Percentiles rank a stretch among this genome's conserved stretches.
Conservation (phyloP, 2,797 vertebrate genomes). For the Calcarius lapponicus region DNA sequence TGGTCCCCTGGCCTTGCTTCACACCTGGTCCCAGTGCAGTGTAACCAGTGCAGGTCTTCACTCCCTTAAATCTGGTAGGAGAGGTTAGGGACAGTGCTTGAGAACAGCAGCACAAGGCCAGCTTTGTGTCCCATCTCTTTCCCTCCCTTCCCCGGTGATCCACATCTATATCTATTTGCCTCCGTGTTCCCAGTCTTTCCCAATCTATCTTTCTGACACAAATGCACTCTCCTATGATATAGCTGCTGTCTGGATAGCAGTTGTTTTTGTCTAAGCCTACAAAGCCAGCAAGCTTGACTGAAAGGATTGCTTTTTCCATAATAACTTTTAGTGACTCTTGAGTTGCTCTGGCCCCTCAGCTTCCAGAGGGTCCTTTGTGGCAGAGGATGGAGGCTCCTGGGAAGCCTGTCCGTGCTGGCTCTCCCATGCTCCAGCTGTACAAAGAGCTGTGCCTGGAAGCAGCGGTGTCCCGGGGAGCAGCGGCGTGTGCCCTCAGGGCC, state of each 20-base stretch:
- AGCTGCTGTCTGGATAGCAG: background rate
- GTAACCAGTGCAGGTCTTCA: background rate
- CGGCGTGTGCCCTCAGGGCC: background rate
- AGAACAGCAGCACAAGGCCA: background rate
- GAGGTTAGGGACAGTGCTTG: background rate
- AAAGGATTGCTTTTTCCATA: background rate
- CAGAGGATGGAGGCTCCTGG: background rate
- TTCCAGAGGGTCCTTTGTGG: background rate
- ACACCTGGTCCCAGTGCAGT: background rate
- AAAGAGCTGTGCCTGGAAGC: background rate
- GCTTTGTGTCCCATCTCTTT: background rate
- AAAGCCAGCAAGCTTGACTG: background rate
- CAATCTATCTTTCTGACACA: background rate
- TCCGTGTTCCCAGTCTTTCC: background rate
- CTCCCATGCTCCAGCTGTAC: background rate
- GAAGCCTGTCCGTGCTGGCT: background rate
- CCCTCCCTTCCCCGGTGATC: background rate
- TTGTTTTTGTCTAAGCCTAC: slow-evolving; percentile 11
- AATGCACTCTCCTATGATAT: background rate
- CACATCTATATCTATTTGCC: background rate
- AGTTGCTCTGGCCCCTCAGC: background rate
- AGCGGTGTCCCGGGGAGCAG: background rate
- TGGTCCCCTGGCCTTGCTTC: background rate
- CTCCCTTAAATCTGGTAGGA: accelerated
- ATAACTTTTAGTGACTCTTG: background rate